Conservation (phyloP, 2,797 vertebrate species). For the Philypnodon macrostomus region DNA sequence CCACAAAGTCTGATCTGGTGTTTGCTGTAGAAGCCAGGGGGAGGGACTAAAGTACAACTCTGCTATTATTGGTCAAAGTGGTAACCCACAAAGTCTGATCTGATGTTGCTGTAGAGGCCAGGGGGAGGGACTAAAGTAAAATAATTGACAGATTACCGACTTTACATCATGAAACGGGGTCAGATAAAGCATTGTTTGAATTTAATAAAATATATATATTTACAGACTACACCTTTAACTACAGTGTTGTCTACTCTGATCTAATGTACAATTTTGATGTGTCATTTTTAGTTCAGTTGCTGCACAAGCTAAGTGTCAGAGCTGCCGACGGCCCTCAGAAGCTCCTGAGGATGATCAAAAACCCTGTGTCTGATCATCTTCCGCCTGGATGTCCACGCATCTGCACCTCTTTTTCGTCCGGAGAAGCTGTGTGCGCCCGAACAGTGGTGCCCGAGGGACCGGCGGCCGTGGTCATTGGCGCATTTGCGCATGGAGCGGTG, state of each 20-base stretch:
- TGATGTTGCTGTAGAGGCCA: not conserved
- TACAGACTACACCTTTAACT: not conserved
- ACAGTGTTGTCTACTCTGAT: not conserved
- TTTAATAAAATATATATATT: too few species aligned
- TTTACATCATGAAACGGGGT: too few species aligned
- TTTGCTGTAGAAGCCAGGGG: too few species aligned
- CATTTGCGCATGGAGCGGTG: constrained; percentile 93
- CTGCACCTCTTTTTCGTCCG: constrained; percentile 83
- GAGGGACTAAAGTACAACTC: too few species aligned
- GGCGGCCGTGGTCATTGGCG: constrained; percentile 87
- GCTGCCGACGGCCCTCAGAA: constrained; percentile 93
- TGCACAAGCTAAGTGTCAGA: constrained; percentile 94
- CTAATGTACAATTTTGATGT: not conserved
- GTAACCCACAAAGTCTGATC: not conserved
- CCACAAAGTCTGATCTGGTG: too few species aligned
- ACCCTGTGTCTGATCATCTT: constrained; percentile 91
- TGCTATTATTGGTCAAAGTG: not conserved
- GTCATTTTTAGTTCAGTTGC: constrained; percentile 85
- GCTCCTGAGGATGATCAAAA: constrained; percentile 91
- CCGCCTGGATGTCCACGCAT: constrained; percentile 90
- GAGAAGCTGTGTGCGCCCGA: constrained; percentile 75
- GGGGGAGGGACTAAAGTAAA: too few species aligned
- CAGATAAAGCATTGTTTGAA: too few species aligned
- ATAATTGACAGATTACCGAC: too few species aligned
- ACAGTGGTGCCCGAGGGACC: constrained; percentile 86